phyloP scores from a whole-genome alignment of 2,888 invertebrate species.

The Agonum fuliginosum region DNA sequence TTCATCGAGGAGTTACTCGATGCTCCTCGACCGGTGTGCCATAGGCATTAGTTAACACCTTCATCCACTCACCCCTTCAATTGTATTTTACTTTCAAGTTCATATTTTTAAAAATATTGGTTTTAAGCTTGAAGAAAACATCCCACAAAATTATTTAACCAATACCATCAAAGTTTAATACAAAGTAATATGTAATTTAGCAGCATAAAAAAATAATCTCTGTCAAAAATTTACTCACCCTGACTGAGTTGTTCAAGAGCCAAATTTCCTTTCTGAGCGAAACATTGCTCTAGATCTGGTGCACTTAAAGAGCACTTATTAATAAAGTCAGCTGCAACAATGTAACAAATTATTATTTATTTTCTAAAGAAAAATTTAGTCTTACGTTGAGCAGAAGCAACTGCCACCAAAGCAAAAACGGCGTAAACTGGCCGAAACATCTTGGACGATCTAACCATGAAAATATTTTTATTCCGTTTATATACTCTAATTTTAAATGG shows the following conservation, averaged over 20 bases:
- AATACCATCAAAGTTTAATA: too few relatives aligned
- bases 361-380: not conserved
- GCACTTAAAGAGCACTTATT: constrained; percentile 9
- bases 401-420: not conserved
- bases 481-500: not conserved
- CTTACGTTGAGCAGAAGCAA: not conserved
- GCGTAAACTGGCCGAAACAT: not conserved
- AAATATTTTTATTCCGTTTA: not conserved
- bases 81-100: too few relatives aligned
- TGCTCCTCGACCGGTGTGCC: too few relatives aligned
- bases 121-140: too few relatives aligned
- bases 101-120: too few relatives aligned
- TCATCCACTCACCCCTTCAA: too few relatives aligned
- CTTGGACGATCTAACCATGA: not conserved
- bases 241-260: not conserved
- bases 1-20: too few relatives aligned
- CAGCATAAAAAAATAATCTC: too few relatives aligned
- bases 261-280: not conserved
- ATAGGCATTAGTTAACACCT: too few relatives aligned
- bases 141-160: too few relatives aligned
- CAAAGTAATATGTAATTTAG: too few relatives aligned
- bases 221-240: too few relatives aligned
- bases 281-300: constrained; percentile 3
- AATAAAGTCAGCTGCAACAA: not conserved
- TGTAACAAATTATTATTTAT: not conserved